Base-by-base conservation (phyloP, 2,797 vertebrate genomes). In the Sitta carolinensis region DNA sequence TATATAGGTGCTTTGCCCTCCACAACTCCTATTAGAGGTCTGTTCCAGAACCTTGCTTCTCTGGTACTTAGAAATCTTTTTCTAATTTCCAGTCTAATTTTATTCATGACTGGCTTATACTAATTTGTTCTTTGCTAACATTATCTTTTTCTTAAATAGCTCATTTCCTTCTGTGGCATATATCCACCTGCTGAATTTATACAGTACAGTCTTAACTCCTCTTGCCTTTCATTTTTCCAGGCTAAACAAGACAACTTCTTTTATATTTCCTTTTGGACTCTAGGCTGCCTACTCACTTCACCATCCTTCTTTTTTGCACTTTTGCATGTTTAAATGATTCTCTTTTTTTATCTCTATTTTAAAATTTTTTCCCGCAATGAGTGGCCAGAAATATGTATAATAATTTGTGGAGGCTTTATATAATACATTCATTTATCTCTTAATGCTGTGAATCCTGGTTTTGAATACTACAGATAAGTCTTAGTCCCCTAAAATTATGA, bases 41-140 rank as follows among this genome's bases (percentile, higher is more conserved):
- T 87, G 91, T 94, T 96, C 78, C 91, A 94, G 84, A 92, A 64
- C 54, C 45, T 85, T 77, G 76, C 82, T 91, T 94, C 68, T 83
- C 84, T 92, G 68, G 20, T 83, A 78, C 89, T 92, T 89, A 85
- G 54, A 83, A 91, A 77, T 19, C 22, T 80, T 93, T 90, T 90
- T 91, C 75, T 92, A 91, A 89, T 95, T 92, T 87, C 64, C 79
- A 43, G 82, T 51, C 68, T 76, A 95, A 95, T 94, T 96, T 96
- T 96, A 95, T 93, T 96, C 93, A 93, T 92, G 93, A 90, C 78
- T 95, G 84, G 29, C 69, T 95, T 92, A 92, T 63, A 82, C 21
- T 89, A 93, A 95, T 93, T 84, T 92, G 48, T 93, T 93, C 78
- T 87, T 94, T 92, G 3, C 38, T 80, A 95, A 72, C 57, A 47